These are phyloP conservation scores for Penaeus japonicus DNA, from an alignment of 1,140 invertebrate species.

Conservation along the genomic window DNA sequence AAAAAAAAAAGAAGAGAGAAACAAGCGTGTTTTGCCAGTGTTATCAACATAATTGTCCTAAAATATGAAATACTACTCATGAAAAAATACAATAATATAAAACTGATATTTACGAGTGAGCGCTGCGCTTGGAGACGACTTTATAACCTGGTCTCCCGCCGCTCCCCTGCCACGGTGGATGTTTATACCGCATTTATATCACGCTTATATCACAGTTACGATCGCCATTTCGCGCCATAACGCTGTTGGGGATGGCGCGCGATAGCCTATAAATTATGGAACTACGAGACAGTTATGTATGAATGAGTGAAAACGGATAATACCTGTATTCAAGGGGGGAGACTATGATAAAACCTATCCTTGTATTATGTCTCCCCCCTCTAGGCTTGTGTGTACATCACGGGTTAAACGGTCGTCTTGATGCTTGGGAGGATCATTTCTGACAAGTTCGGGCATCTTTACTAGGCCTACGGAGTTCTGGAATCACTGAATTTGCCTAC, in stretches of 20 bases:
- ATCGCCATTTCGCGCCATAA: constrained; percentile 45
- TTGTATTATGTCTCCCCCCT: not conserved
- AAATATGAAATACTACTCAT: constrained; percentile 3
- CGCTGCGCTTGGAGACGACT: not conserved
- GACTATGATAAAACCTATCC: constrained; percentile 1
- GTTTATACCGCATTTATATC: constrained; percentile 32
- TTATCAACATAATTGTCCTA: not conserved
- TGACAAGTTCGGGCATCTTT: no score
- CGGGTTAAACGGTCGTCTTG: not conserved
- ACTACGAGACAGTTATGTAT: constrained; percentile 20
- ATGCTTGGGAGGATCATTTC: no score
- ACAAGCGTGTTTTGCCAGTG: not conserved
- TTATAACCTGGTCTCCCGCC: not conserved
- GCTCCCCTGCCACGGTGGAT: not conserved
- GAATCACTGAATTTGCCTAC: no score
- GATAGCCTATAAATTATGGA: constrained; percentile 45
- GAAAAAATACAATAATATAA: constrained; percentile 30
- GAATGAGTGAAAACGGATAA: constrained; percentile 13
- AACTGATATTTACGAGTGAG: constrained; percentile 20
- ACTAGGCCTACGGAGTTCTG: no score
- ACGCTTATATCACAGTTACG: constrained; percentile 36
- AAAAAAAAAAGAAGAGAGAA: not conserved
- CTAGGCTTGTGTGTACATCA: constrained; percentile 1
- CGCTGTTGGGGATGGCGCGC: constrained; percentile 29
- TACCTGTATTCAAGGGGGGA: not conserved